Base-by-base conservation (phyloP, 2,888 invertebrate genomes). In the Pyrocoelia pectoralis region DNA sequence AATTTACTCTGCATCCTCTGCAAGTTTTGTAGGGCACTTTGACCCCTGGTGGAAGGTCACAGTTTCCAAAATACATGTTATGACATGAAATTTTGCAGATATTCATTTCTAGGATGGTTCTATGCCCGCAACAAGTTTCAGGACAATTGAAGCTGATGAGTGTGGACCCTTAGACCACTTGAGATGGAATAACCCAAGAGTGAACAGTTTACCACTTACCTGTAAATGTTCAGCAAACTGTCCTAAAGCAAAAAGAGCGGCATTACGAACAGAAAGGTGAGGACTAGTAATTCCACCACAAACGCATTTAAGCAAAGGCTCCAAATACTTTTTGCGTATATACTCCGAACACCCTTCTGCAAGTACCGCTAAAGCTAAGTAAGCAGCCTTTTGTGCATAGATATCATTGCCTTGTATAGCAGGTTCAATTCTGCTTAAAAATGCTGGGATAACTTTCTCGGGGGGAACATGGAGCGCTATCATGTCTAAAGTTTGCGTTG, bases 191-290 rank as follows among this genome's bases (percentile, higher is more conserved):
- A n/a, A n/a, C n/a, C n/a, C n/a, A n/a, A n/a, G n/a, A n/a, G n/a
- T n/a, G n/a, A n/a, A n/a, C n/a, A n/a, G n/a, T n/a, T 18, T 9
- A 12, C 12, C 15, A 51, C 50, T 65, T 72, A 86, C 86, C 81
- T 89, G 92, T 50, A 93, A 81, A 81, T 89, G 87, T 77, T 93
- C 93, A 0, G 92, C 89, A 79, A 92, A 93, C 78, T 93, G 92
- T 0, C 92, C 93, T 2, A 93, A 82, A 0, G 92, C 89, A 81
- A 91, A 93, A 49, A 93, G 85, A 0, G 92, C 92, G 0, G 91
- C 88, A 78, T 90, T 91, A 51, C 90, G 84, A 3, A 93, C 91
- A 6, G 87, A 82, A 0, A 86, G 82, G 62, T 85, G 83, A 0
- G 83, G 79, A 78, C 91, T 89, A 33, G 83, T 84, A 50, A 93